Conservation (phyloP, 2,113 vertebrate genomes). For the Pitta sordida region DNA sequence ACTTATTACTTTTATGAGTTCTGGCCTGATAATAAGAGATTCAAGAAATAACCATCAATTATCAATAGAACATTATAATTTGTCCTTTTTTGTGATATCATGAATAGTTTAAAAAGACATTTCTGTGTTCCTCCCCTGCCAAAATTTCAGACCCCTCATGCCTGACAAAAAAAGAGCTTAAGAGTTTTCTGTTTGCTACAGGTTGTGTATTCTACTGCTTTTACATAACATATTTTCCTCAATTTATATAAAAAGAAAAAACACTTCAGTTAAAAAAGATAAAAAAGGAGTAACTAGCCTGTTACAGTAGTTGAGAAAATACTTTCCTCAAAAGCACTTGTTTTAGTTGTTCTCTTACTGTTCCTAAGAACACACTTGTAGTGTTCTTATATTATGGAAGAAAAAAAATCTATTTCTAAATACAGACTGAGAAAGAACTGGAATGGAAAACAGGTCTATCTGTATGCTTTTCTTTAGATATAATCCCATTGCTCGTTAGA, state of each 20-base stretch:
- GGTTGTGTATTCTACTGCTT: neutral
- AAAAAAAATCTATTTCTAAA: neutral
- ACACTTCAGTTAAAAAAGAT: neutral
- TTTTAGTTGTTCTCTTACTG: conserved; percentile 5
- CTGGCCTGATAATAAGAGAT: conserved; percentile 69
- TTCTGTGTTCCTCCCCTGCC: conserved; percentile 48
- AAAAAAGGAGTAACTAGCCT: neutral
- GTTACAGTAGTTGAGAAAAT: neutral
- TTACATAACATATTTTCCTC: neutral
- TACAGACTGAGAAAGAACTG: neutral
- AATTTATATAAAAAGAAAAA: neutral
- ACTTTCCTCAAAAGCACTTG: neutral
- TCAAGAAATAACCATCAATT: conserved; percentile 70
- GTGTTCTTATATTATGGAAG: neutral
- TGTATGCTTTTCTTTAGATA: neutral
- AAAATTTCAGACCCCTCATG: conserved; percentile 54
- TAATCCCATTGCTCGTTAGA: neutral
- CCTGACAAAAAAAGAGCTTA: neutral
- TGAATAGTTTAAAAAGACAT: conserved; percentile 58
- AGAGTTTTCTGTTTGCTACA: neutral
- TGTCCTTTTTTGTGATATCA: conserved; percentile 60
- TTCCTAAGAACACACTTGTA: neutral
- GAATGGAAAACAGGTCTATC: conserved; percentile 8
- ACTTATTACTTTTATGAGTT: conserved; percentile 70
- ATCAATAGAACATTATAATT: conserved; percentile 72